phyloP scores from a whole-genome alignment of 1,140 invertebrate species.

The Anastatus disparis region DNA sequence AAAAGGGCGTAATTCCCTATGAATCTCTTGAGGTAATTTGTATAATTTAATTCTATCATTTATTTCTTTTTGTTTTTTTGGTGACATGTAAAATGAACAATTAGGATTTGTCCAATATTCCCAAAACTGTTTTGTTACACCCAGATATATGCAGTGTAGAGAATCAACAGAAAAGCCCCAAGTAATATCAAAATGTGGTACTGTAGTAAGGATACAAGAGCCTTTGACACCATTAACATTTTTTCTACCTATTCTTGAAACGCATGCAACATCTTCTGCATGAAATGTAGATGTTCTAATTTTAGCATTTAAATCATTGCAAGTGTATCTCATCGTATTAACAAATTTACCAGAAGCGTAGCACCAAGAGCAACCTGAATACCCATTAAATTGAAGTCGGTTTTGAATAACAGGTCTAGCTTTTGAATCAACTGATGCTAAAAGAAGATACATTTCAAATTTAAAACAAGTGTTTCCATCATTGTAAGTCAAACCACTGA shows the following conservation, averaged over 20 bases:
- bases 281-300: slow-evolving; percentile 37
- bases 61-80: neutral
- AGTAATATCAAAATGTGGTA: slow-evolving; percentile 38
- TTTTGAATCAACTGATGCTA: slow-evolving; percentile 35
- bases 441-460: slow-evolving; percentile 15
- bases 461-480: slow-evolving; percentile 22
- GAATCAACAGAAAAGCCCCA: slow-evolving; percentile 41
- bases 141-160: slow-evolving; percentile 35
- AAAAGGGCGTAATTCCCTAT: neutral
- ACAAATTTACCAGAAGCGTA: slow-evolving; percentile 41
- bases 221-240: slow-evolving; percentile 37
- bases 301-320: neutral
- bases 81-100: no score
- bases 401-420: slow-evolving; percentile 40
- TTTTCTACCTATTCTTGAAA: slow-evolving; percentile 22
- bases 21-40: neutral
- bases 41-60: neutral
- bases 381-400: slow-evolving; percentile 40
- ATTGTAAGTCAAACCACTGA: slow-evolving; percentile 19
- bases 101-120: slow-evolving; percentile 10
- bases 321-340: slow-evolving; percentile 3
- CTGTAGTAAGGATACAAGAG: neutral
- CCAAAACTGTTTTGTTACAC: slow-evolving; percentile 31
- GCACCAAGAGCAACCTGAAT: slow-evolving; percentile 39
- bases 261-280: slow-evolving; percentile 33